Base-by-base conservation (phyloP, 2,113 vertebrate species). In the Fulica atra region DNA sequence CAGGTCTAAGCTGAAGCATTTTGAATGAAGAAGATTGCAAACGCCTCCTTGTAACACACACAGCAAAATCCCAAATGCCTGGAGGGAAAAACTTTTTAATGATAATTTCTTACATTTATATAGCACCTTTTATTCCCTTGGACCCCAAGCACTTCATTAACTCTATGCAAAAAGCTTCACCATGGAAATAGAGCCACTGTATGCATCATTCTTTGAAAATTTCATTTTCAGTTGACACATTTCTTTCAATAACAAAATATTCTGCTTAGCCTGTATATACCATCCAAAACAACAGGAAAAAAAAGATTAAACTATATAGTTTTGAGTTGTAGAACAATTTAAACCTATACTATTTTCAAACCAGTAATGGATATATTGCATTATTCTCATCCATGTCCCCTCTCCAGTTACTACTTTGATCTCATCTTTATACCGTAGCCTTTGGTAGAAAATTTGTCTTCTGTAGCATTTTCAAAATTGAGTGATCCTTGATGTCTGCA, bases 61-160 rank as follows among this genome's bases (percentile, higher is more conserved):
- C 0, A 90, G 93, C 72, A 93, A 95, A 96, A 96, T 95, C 93
- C 95, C 95, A 78, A 78, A 91, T 91, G 93, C 90, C 95, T 94
- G 59, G 88, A 96, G 93, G 95, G 83, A 72, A 90, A 72, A 95
- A 96, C 95, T 95, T 97, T 96, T 88, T 93, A 97, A 95, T 96
- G 92, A 95, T 96, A 92, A 94, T 97, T 96, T 96, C 76, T 88
- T 94, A 92, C 85, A 92, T 94, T 94, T 94, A 86, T 96, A 94
- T 93, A 95, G 92, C 77, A 96, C 95, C 92, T 96, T 92, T 94
- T 90, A 96, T 96, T 97, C 95, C 95, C 93, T 84, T 79, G 90
- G 77, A 97, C 77, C 80, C 86, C 90, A 81, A 96, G 82, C 83
- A 87, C 92, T 96, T 97, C 92, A 96, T 96, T 96, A 97, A 71